Base-by-base conservation (phyloP, 2,113 vertebrate species). In the Cygnus buccinator region DNA sequence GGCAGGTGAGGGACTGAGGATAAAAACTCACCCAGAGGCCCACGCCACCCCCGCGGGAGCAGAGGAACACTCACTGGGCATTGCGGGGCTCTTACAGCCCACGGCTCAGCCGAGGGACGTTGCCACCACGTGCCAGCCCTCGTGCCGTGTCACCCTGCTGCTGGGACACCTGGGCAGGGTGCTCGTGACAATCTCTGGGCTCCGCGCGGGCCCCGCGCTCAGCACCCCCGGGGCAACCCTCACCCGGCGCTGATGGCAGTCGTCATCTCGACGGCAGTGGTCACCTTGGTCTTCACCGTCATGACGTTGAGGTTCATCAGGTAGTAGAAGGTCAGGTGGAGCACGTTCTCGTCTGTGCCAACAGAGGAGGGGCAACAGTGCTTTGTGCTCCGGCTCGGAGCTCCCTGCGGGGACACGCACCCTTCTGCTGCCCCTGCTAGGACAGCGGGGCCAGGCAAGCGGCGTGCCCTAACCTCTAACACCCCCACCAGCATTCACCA, bases 281-380 rank as follows among this genome's bases (percentile, higher is more conserved):
- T 98, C 93, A 99, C 99, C 97, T 98, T 99, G 90, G 98, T 98
- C 95, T 99, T 99, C 79, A 99, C 99, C 0, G 99, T 99, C 98
- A 99, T 97, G 80, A 99, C 98, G 14, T 99, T 99, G 97, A 99
- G 99, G 98, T 99, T 99, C 99, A 99, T 99, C 97, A 99, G 97
- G 97, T 99, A 99, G 97, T 98, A 98, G 98, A 99, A 99, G 92
- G 97, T 99, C 87, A 99, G 98, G 96, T 99, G 98, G 67, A 99
- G 98, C 63, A 98, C 92, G 1, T 98, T 99, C 73, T 98, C 98
- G 76, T 99, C 99, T 99, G 97, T 17, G 3, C 23, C 74, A n/a
- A 72, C 37, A 88, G 46, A 92, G 19, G 52, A 67, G 7, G 31
- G 66, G 9, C 10, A 74, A 50, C 5, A 1, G 0, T 23, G 58